Evolutionary conservation across 53 echinoderm and acorn worm species (phyloP), one percentile per base, ranked within the genome.

Genomic region (Luidia sarsii): DNA sequence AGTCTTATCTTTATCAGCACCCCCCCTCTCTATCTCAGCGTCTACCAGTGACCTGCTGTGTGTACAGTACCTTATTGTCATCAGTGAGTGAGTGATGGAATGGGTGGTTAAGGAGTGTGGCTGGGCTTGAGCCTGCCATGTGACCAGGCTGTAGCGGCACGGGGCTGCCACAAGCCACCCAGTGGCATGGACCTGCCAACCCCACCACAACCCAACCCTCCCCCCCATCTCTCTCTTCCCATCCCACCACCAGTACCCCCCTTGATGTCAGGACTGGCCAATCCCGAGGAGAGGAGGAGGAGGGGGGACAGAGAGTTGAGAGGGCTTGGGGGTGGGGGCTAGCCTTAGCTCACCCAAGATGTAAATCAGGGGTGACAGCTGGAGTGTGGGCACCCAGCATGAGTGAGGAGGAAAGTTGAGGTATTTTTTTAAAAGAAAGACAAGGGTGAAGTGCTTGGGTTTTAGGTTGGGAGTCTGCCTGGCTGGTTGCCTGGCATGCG

Each of bases 61-160:
- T n/a, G n/a, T n/a, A n/a, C n/a, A 41, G 77, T 77, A 41, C 61
- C 61, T 60, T 61, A 60, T 77, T 77, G 77, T 77, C 77, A 77
- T 77, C 61, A 77, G 61, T 77, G 60, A 77, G 77, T 77, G 46
- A 61, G 31, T 61, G 61, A 77, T 59, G 45, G 77, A 61, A 61
- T 72, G 35, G 60, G n/a, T n/a, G n/a, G n/a, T n/a, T n/a, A n/a
- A n/a, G n/a, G 48, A 60, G 74, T 74, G 59, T 56, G 74, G 57
- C 74, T 27, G 18, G 16, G 33, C 20, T n/a, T 46, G 23, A 73
- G 75, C 75, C 74, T 28, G 74, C 33, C 75, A 57, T 75, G 59
- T 60, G 59, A 77, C 54, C 28, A 38, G 67, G 46, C 70, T 4
- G n/a, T n/a, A n/a, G n/a, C n/a, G n/a, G n/a, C n/a, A n/a, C n/a